Conservation (phyloP, 2,113 vertebrate species). For the Pampusana beccarii region DNA sequence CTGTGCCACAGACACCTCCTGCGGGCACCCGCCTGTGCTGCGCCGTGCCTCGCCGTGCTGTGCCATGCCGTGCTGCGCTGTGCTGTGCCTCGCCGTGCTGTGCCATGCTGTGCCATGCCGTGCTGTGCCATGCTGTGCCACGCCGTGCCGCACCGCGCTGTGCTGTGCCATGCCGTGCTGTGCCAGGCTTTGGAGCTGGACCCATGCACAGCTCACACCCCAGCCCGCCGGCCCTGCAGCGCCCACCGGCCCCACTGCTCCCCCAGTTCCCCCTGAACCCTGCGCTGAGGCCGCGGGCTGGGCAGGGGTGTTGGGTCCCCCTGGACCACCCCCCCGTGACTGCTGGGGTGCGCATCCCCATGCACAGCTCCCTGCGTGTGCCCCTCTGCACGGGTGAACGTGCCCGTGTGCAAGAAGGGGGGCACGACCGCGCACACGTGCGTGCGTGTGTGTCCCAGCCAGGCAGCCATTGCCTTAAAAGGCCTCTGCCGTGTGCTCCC, state of each 20-base stretch:
- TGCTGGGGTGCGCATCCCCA: accelerated
- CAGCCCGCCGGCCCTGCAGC: background rate
- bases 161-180: accelerated
- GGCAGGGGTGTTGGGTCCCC: accelerated
- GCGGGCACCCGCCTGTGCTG: background rate
- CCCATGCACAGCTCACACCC: background rate
- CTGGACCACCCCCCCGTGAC: accelerated
- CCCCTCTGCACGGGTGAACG: background rate
- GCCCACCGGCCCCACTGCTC: background rate
- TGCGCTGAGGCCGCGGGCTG: accelerated
- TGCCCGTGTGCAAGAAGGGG: background rate
- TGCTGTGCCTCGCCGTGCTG: background rate
- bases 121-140: accelerated
- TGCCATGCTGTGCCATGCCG: accelerated
- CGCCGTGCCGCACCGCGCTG: accelerated
- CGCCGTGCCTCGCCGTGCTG: accelerated
- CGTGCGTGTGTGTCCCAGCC: background rate
- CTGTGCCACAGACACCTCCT: background rate
- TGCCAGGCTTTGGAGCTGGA: background rate
- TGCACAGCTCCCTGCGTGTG: accelerated
- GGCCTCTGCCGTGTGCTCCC: background rate
- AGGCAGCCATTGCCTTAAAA: conserved; percentile 27
- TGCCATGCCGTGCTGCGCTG: background rate
- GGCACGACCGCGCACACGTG: background rate
- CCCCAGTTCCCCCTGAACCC: background rate